Evolutionary conservation across 2,113 vertebrate species (phyloP), one percentile per base, ranked within the genome.

Genomic region (Hassar affinis): DNA sequence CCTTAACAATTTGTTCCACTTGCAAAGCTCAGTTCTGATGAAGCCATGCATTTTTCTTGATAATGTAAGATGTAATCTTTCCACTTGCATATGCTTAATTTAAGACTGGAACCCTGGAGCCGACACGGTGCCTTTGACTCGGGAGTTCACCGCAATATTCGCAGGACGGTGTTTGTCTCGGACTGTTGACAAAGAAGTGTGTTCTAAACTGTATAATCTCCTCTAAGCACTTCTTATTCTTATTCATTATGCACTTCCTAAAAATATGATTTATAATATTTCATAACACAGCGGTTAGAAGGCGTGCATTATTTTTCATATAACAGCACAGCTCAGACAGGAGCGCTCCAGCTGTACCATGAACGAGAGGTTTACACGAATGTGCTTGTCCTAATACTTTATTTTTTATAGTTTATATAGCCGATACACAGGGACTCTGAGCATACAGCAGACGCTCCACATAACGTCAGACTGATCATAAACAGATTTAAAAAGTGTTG

Each of bases 11-110:
- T 47, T 49, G 35, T 42, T 69, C 38, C 38, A 71, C 45, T 74
- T 2, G 1, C 25, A 17, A 14, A 47, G 25, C 42, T 47, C 38
- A 42, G 38, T 30, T 7, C 47, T 30, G 72, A 7, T 27, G 14
- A 51, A 51, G 6, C 6, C 15, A 52, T 52, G 6, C 15, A 51
- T 52, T 51, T 76, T 52, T 33, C 17, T 76, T 52, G 27, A 33
- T 75, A 17, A 75, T 33, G 17, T 33, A 52, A 77, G 10, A 56
- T 56, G 18, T 77, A 69, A 81, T 72, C 66, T 30, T 71, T 27
- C 79, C 79, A 45, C 51, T 71, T 42, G 17, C 33, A 22, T 9
- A 47, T 56, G 51, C 35, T 33, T 59, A 56, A 22, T 74, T 82
- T 59, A 59, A 17, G n/a, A 42, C 35, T 45, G 52, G 33, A 57